Percentiles rank a stretch among this genome's conserved stretches.
phyloP scores from a whole-genome alignment of 2,797 vertebrate genomes.

The Sebastes trivittatus region DNA sequence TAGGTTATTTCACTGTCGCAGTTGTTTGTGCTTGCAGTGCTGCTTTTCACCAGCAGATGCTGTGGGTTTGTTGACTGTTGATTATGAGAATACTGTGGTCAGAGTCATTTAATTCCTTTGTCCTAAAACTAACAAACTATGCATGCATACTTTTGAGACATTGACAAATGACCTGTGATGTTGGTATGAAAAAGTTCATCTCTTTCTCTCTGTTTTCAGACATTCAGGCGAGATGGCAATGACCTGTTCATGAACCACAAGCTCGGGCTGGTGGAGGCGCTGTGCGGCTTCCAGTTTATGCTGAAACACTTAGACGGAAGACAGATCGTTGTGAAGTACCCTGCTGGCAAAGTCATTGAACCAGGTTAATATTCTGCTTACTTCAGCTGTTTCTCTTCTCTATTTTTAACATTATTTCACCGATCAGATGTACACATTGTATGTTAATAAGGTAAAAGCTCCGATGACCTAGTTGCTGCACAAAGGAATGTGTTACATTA shows the following conservation, averaged over 20 bases:
- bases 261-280: conserved; percentile 95
- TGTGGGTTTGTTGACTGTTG: neutral
- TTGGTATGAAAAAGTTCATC: neutral
- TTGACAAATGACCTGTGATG: neutral
- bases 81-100: neutral
- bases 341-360: conserved; percentile 97
- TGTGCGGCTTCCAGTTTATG: conserved; percentile 98
- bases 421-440: too few relatives aligned
- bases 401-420: neutral
- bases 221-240: conserved; percentile 92
- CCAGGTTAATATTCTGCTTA: conserved; percentile 83
- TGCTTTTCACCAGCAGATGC: neutral
- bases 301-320: conserved; percentile 96
- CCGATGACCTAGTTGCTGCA: neutral
- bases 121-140: neutral
- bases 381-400: neutral
- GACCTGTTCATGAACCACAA: conserved; percentile 96
- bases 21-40: neutral
- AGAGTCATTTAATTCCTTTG: neutral
- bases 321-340: conserved; percentile 97
- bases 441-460: neutral
- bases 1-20: neutral
- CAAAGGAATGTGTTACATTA: neutral
- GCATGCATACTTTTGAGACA: neutral
- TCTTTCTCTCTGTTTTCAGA: conserved; percentile 71